Conservation (phyloP, 1,140 invertebrate genomes). For the Tetramorium alpestre region DNA sequence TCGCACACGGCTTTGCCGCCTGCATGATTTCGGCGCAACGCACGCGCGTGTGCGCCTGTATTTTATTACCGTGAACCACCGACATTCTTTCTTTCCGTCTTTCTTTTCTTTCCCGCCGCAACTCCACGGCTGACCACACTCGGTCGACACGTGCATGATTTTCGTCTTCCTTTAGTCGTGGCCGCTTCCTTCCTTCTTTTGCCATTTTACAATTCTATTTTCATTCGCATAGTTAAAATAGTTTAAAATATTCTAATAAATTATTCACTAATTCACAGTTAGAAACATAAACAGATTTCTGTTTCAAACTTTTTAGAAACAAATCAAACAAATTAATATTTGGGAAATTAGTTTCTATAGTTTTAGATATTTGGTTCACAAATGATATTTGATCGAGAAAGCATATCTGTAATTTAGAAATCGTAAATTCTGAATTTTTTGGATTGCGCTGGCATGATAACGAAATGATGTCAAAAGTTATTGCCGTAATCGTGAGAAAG, state of each 20-base stretch:
- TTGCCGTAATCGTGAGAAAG: neutral
- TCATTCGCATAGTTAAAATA: neutral
- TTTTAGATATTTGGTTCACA: neutral
- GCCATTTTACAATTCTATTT: neutral
- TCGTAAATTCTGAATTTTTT: neutral
- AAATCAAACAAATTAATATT: neutral
- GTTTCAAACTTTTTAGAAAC: neutral
- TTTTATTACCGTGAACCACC: constrained; percentile 70
- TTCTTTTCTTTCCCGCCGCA: constrained; percentile 45
- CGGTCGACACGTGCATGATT: constrained; percentile 62
- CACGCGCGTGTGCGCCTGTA: constrained; percentile 29
- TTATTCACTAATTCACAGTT: neutral
- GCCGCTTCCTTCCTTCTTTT: neutral
- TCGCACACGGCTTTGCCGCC: constrained; percentile 36
- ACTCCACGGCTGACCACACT: constrained; percentile 38
- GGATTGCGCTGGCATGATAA: neutral
- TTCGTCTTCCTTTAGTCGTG: constrained; percentile 5
- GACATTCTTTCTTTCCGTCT: constrained; percentile 65
- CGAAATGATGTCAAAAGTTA: neutral
- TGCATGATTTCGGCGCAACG: constrained; percentile 49
- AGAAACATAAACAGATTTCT: neutral
- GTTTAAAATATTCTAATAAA: neutral
- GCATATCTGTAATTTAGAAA: neutral
- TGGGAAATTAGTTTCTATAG: neutral
- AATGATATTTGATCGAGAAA: neutral